Evolutionary conservation across 2,113 vertebrate genomes (phyloP).

Genomic region (Notechis scutatus): DNA sequence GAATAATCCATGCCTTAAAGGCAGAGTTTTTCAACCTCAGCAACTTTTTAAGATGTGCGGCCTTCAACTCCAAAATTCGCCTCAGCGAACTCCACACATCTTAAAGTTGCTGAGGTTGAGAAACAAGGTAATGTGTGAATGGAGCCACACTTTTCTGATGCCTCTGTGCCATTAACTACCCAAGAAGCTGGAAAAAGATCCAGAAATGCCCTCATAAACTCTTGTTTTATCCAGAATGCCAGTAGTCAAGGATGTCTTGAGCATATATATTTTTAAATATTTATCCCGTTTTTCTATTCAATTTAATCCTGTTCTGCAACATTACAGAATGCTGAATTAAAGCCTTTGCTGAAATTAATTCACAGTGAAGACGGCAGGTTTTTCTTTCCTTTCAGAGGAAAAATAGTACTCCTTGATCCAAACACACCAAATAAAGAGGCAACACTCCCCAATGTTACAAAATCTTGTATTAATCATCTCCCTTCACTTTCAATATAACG

Average conservation of each 20-base stretch:
- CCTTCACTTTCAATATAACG: constrained; percentile 77
- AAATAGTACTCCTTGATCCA: background rate
- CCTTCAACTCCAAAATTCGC: background rate
- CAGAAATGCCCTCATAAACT: background rate
- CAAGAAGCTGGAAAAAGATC: background rate
- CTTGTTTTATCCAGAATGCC: background rate
- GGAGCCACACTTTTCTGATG: background rate
- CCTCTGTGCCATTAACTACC: background rate
- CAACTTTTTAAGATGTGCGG: background rate
- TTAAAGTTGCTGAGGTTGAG: background rate
- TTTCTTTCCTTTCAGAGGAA: background rate
- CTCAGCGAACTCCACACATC: background rate
- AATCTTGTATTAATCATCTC: constrained; percentile 87
- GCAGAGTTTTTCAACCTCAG: background rate
- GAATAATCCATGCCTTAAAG: background rate
- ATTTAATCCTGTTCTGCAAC: background rate
- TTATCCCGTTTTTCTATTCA: background rate
- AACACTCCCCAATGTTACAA: constrained; percentile 79
- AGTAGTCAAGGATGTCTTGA: background rate
- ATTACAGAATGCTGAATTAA: background rate
- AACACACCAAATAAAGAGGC: constrained; percentile 54
- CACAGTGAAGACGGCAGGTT: background rate
- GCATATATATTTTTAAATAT: background rate
- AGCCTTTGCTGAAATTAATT: background rate
- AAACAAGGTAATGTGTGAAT: background rate